Conservation (phyloP, 2,888 invertebrate genomes). For the Phengaris alcon region DNA sequence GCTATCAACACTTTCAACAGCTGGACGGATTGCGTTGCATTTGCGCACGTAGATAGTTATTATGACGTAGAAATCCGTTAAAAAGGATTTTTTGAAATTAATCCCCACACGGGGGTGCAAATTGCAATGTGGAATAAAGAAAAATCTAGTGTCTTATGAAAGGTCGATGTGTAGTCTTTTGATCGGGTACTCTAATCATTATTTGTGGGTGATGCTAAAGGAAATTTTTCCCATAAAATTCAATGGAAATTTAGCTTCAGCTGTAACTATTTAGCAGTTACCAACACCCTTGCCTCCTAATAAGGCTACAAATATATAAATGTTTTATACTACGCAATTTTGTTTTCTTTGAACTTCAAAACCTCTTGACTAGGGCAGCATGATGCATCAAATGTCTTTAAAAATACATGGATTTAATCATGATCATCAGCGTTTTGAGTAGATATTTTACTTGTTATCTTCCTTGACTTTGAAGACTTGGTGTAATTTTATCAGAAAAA, state of each 20-base stretch:
- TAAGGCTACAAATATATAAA: slow-evolving; percentile 12
- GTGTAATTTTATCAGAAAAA: background rate
- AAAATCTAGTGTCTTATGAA: no score
- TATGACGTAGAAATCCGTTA: no score
- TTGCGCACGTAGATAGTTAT: no score
- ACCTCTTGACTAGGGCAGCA: background rate
- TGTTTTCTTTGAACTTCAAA: slow-evolving; percentile 20
- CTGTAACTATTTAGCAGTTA: slow-evolving; percentile 1
- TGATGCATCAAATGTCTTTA: background rate
- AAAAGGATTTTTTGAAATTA: no score
- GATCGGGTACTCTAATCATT: no score
- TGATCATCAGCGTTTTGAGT: background rate
- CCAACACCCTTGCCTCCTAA: background rate
- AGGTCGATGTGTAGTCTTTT: no score
- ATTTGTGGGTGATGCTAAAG: no score
- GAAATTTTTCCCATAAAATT: no score
- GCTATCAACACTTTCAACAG: no score
- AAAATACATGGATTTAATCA: background rate
- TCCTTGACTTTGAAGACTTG: background rate
- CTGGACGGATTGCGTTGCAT: no score
- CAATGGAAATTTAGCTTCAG: background rate
- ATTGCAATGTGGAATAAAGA: no score
- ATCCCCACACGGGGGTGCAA: no score
- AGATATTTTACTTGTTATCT: background rate
- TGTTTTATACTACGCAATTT: slow-evolving; percentile 14